A percentile compares a stretch with the other conserved stretches of the same genome.
Evolutionary conservation across 2,113 vertebrate genomes (phyloP).

Genomic region (Tiliqua scincoides): DNA sequence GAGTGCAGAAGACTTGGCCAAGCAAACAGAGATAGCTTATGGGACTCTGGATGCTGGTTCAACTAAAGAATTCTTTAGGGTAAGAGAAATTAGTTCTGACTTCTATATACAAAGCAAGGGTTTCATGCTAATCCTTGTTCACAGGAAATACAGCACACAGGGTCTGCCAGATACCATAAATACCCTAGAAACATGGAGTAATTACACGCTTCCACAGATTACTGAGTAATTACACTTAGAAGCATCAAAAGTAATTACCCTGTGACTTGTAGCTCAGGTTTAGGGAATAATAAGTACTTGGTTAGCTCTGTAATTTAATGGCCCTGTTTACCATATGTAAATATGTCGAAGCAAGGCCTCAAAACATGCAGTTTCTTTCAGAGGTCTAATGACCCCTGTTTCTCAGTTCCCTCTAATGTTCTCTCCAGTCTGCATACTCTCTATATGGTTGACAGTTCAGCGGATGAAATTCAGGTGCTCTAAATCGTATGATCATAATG

Average conservation of each 20-base stretch:
- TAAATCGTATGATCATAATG: background rate
- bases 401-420: background rate
- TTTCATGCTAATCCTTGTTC: constrained; percentile 28
- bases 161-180: constrained; percentile 42
- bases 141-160: background rate
- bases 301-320: constrained; percentile 22
- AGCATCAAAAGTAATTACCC: constrained; percentile 32
- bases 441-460: background rate
- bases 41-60: constrained; percentile 96
- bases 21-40: constrained; percentile 97
- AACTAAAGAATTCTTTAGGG: constrained; percentile 99
- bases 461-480: background rate
- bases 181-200: constrained; percentile 42
- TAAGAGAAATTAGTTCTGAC: constrained; percentile 65
- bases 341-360: background rate
- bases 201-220: background rate
- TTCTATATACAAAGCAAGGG: constrained; percentile 23
- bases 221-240: constrained; percentile 37
- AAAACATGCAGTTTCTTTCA: background rate
- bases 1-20: constrained; percentile 97
- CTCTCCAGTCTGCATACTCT: background rate
- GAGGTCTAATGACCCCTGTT: background rate
- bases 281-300: constrained; percentile 43
- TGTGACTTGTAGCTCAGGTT: constrained; percentile 47
- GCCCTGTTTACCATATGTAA: background rate